phyloP scores from a whole-genome alignment of 1,140 invertebrate species.

The Diorhabda sublineata region DNA sequence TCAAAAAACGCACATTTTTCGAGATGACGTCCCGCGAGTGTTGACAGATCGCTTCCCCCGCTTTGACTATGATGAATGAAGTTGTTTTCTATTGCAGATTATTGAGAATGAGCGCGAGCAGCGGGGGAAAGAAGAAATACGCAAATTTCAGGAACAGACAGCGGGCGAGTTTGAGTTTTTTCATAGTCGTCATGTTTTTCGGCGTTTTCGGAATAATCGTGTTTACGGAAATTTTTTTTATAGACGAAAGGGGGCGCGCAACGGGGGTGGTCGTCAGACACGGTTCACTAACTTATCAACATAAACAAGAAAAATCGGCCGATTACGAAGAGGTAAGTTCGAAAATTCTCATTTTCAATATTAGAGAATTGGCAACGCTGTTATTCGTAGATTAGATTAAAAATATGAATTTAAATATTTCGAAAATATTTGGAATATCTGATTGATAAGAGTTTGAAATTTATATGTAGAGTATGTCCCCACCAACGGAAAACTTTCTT shows the following conservation, averaged over 20 bases:
- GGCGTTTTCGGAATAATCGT: constrained; percentile 82
- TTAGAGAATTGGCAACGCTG: no score
- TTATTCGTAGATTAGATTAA: no score
- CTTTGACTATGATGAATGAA: not conserved
- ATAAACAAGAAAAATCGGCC: constrained; percentile 30
- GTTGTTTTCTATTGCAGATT: constrained; percentile 27
- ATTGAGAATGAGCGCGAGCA: constrained; percentile 35
- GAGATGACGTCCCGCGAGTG: not conserved
- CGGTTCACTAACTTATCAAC: constrained; percentile 43
- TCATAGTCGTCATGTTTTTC: constrained; percentile 85
- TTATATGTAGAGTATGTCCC: no score
- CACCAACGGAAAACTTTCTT: no score
- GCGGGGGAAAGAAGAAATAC: constrained; percentile 40
- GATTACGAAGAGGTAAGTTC: constrained; percentile 41
- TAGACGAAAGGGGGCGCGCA: constrained; percentile 58
- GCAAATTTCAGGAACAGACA: constrained; percentile 57
- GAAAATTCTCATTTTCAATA: not conserved
- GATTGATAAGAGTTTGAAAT: no score
- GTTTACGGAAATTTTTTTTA: constrained; percentile 74
- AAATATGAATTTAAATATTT: no score
- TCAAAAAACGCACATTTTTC: no score
- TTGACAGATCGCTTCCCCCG: not conserved
- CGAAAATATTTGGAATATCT: no score
- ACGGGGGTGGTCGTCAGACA: constrained; percentile 49
- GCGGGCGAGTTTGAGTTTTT: constrained; percentile 78